phyloP scores from a whole-genome alignment of 2,113 vertebrate genomes.

The Herpetotheres cachinnans region DNA sequence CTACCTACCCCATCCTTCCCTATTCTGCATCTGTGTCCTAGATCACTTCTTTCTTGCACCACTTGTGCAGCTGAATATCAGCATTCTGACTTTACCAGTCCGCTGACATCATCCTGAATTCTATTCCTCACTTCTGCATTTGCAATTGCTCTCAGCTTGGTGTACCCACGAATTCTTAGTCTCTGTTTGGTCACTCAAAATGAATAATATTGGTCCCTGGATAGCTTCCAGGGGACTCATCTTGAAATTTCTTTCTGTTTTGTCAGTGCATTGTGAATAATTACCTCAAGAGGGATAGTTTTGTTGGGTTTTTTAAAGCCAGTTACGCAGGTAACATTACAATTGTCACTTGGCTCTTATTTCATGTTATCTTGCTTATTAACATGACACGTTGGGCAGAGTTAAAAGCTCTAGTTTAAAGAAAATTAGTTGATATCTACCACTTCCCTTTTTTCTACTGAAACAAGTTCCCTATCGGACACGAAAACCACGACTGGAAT shows the following conservation, averaged over 20 bases:
- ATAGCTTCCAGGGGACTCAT: not conserved
- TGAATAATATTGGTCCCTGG: not conserved
- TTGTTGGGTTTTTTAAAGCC: not conserved
- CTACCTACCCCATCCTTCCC: not conserved
- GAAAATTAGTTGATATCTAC: not conserved
- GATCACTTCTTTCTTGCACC: not conserved
- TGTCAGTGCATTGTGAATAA: not conserved
- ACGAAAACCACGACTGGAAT: rapidly evolving
- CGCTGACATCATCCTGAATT: not conserved
- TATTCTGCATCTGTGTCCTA: not conserved
- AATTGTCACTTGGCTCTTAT: not conserved
- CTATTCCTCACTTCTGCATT: not conserved
- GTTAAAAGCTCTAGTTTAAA: not conserved
- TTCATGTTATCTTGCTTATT: not conserved
- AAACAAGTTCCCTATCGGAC: not conserved
- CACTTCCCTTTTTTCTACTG: not conserved
- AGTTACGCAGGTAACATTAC: not conserved
- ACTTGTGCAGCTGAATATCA: not conserved
- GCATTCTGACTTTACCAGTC: not conserved
- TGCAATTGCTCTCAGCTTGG: not conserved
- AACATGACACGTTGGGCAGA: not conserved
- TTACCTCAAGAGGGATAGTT: not conserved
- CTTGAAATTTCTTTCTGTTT: not conserved
- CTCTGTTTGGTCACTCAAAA: not conserved
- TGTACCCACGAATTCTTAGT: not conserved